A percentile compares a stretch with the other conserved stretches of the same genome.
phyloP scores from a whole-genome alignment of 2,113 vertebrate species.

The Anguilla japonica region DNA sequence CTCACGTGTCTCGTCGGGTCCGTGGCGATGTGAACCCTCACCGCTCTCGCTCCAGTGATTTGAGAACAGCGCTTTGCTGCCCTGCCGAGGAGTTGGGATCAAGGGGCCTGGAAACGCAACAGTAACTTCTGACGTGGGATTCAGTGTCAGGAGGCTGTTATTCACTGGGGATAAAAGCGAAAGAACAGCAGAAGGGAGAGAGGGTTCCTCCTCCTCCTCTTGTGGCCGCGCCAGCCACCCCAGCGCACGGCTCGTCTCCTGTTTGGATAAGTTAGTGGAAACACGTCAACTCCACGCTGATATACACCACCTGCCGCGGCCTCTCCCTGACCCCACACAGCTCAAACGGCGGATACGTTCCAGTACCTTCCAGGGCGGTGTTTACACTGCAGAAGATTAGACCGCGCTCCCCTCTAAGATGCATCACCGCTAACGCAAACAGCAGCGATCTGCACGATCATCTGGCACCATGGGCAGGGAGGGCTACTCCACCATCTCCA shows the following conservation, averaged over 20 bases:
- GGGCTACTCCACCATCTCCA: neutral
- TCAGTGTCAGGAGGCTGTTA: neutral
- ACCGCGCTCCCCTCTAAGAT: neutral
- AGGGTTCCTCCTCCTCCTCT: constrained; percentile 38
- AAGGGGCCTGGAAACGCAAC: constrained; percentile 33
- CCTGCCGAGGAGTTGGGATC: constrained; percentile 36
- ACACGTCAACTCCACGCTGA: constrained; percentile 17
- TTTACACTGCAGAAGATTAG: constrained; percentile 18
- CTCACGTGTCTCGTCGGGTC: neutral
- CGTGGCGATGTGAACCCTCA: neutral
- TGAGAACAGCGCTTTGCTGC: constrained; percentile 32
- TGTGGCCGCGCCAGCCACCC: constrained; percentile 7
- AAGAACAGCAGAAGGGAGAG: neutral
- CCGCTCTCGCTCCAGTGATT: constrained; percentile 28
- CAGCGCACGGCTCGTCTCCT: constrained; percentile 12
- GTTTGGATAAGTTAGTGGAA: constrained; percentile 26
- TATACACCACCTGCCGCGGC: constrained; percentile 24
- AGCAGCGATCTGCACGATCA: neutral
- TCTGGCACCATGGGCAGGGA: neutral
- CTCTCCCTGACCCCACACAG: constrained; percentile 10
- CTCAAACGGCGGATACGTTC: constrained; percentile 6
- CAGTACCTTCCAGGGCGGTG: constrained; percentile 8
- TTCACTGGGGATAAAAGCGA: constrained; percentile 2
- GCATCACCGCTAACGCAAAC: constrained; percentile 17
- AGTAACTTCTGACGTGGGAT: constrained; percentile 40